Evolutionary conservation across 2,888 invertebrate genomes (phyloP), one percentile per base, ranked within the genome.

Genomic region (Melipona bicolor): DNA sequence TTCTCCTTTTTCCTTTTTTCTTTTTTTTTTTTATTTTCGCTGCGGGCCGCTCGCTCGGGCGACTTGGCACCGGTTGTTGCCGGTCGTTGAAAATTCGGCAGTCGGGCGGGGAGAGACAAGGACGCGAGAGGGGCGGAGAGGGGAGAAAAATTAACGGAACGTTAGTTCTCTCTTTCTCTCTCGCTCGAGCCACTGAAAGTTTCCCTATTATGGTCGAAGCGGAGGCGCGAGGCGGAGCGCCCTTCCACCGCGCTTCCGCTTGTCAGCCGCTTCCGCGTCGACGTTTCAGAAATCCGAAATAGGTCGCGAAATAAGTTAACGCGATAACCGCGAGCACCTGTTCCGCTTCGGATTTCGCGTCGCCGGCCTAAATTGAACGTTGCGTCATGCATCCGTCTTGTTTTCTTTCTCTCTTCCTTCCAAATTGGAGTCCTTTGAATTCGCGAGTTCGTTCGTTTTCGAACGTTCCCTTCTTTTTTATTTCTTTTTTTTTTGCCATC

Each of bases 251-350:
- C 70, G 70, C 62, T 59, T 67, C 71, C 82, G 72, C 43, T 52
- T 67, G 75, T 71, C 69, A 49, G 56, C 56, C 27, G 52, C 62
- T 81, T 69, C 80, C 68, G 61, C 67, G 50, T 50, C 50, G 54
- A 43, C 74, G 67, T 50, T 36, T 75, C 76, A 62, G 62, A 67
- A 76, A 76, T 81, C 54, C 61, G 72, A 84, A 84, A 83, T 83
- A 72, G 83, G 83, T 81, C 83, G 74, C 59, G 77, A 67, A 82
- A 83, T 77, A 75, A 85, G 67, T 43, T 69, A 27, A 87, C 80
- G 72, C 72, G 75, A 76, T 76, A 75, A 50, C 68, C 27, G 36
- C 36, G n/a, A 24, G 27, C 36, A 67, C 69, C 69, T 68, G 62
- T 79, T 82, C 67, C 82, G 68, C 56, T 36, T 36, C 36, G 64